Conservation (phyloP, 2,797 vertebrate genomes). For the Danio albolineatus region DNA sequence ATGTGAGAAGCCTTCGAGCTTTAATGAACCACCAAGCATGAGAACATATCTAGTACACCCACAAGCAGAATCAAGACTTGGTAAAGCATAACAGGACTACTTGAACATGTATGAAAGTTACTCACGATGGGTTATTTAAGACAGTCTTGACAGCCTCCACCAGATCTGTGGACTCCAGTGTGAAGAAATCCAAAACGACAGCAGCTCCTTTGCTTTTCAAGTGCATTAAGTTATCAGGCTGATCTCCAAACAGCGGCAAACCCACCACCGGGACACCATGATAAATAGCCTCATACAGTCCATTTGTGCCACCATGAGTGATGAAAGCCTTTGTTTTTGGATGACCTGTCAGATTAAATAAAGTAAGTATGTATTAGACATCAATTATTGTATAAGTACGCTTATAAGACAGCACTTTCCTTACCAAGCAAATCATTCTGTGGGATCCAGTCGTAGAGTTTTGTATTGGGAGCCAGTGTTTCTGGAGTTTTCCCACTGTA, state of each 20-base stretch:
- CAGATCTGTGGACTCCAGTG: constrained; percentile 11
- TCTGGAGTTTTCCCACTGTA: constrained; percentile 80
- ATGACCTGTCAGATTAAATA: constrained; percentile 76
- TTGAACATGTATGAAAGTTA: no score
- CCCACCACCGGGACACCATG: constrained; percentile 86
- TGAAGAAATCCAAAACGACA: constrained; percentile 24
- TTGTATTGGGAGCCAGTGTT: constrained; percentile 81
- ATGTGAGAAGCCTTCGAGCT: no score
- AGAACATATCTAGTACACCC: no score
- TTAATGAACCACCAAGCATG: no score
- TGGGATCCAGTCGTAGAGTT: constrained; percentile 84
- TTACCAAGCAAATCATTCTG: constrained; percentile 88
- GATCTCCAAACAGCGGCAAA: constrained; percentile 84
- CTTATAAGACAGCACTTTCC: constrained; percentile 19
- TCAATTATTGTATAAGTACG: neutral
- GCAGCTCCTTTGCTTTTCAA: constrained; percentile 26
- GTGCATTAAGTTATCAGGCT: constrained; percentile 75
- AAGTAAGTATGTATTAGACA: neutral
- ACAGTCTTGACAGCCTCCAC: constrained; percentile 15
- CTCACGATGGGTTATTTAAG: constrained; percentile 1
- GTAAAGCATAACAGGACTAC: no score
- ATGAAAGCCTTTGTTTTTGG: constrained; percentile 82
- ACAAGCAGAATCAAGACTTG: no score
- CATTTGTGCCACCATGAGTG: constrained; percentile 82
- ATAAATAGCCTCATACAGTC: constrained; percentile 89